Evolutionary conservation across 2,888 invertebrate genomes (phyloP).

Genomic region (Cataglyphis rosenhaueri): DNA sequence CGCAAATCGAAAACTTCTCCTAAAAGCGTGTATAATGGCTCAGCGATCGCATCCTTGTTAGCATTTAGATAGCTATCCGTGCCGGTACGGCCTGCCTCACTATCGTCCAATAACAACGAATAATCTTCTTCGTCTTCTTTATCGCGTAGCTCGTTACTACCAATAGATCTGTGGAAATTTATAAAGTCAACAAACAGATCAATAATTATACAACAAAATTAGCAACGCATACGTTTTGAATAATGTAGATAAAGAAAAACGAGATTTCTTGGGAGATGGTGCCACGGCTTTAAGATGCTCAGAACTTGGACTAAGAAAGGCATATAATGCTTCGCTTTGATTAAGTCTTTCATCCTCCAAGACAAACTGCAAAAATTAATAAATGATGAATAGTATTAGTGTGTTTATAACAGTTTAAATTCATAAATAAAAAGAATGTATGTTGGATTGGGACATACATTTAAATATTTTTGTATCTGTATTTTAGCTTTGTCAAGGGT

Average conservation of each 20-base stretch:
- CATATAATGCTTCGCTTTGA: slow-evolving; percentile 95
- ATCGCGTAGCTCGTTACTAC: slow-evolving; percentile 89
- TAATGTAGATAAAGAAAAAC: slow-evolving; percentile 94
- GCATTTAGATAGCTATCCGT: slow-evolving; percentile 80
- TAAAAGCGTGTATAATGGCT: slow-evolving; percentile 94
- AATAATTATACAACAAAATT: slow-evolving; percentile 1
- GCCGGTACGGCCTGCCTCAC: slow-evolving; percentile 84
- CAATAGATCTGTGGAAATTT: slow-evolving; percentile 85
- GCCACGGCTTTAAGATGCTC: slow-evolving; percentile 93
- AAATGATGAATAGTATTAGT: neutral
- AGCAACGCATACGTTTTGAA: slow-evolving; percentile 89
- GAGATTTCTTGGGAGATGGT: slow-evolving; percentile 93
- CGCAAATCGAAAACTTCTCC: slow-evolving; percentile 96
- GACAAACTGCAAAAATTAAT: slow-evolving; percentile 88
- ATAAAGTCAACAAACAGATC: neutral
- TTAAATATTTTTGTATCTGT: slow-evolving; percentile 94
- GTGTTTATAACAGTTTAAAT: neutral
- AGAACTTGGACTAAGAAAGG: slow-evolving; percentile 96
- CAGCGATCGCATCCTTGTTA: slow-evolving; percentile 94
- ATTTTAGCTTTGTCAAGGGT: slow-evolving; percentile 93
- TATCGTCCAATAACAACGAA: slow-evolving; percentile 91
- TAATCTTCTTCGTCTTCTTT: slow-evolving; percentile 94
- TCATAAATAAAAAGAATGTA: neutral
- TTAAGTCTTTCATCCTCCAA: slow-evolving; percentile 94
- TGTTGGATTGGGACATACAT: slow-evolving; percentile 87